Base-by-base conservation (phyloP, 2,113 vertebrate genomes). In the Menura novaehollandiae region DNA sequence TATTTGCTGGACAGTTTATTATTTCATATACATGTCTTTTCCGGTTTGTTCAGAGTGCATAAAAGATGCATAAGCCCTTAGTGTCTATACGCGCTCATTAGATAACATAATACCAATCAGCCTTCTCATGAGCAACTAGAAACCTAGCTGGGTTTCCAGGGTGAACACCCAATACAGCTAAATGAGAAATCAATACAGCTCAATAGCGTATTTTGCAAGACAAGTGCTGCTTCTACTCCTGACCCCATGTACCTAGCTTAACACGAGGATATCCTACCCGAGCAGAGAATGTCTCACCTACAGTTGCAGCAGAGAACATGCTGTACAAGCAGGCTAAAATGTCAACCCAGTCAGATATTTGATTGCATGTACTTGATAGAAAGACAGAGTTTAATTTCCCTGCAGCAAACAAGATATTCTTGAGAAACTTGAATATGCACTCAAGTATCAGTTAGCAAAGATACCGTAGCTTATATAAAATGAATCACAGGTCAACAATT, bases 41-140 rank as follows among this genome's bases (percentile, higher is more conserved):
- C 60, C 96, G 80, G 52, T 95, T 97, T 95, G 85, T 82, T 88
- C 75, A 83, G 76, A 89, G 92, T 32, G 2, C 77, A 97, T 96
- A 85, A 98, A 98, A 97, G 60, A 97, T 97, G 92, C 55, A 97
- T 97, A 76, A 96, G 89, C 59, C 76, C 39, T 94, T 17, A 3
- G 78, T 73, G 46, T 15, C 93, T 63, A 80, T 84, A 93, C 35
- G 64, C 6, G 60, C 68, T 91, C 96, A 97, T 96, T 93, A 97
- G 96, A 91, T 93, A 95, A 97, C 92, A 80, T 92, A 95, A 97
- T 63, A 93, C 88, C 90, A 92, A 94, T 95, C 92, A 95, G 87
- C 93, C 92, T 90, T 86, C 88, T 94, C 66, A 93, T 33, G 16
- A 89, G 79, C 94, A 97, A 96, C 95, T 52, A 87, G 77, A 94